Conservation (phyloP, 2,797 vertebrate genomes). For the Hybognathus amarus region DNA sequence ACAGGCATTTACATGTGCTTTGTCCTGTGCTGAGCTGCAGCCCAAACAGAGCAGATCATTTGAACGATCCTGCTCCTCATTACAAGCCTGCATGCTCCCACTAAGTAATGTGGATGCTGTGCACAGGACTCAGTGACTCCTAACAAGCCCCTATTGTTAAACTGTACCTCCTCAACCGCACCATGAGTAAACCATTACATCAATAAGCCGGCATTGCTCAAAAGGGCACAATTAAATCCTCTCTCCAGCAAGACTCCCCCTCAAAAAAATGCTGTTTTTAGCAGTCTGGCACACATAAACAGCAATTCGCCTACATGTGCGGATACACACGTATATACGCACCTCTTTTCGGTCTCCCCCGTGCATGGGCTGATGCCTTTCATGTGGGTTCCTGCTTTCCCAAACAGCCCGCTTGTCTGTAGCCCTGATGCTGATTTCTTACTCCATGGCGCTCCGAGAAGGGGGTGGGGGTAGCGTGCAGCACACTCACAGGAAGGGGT, state of each 20-base stretch:
- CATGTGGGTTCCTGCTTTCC: conserved; percentile 59
- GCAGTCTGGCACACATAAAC: conserved; percentile 60
- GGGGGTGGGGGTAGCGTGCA: conserved; percentile 4
- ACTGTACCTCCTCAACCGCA: conserved; percentile 54
- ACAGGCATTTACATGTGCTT: conserved; percentile 19
- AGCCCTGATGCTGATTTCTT: conserved; percentile 50
- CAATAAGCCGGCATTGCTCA: conserved; percentile 55
- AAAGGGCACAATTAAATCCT: conserved; percentile 59
- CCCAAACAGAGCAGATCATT: conserved; percentile 38
- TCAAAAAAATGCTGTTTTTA: conserved; percentile 53
- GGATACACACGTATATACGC: conserved; percentile 35
- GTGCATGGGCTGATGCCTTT: conserved; percentile 55
- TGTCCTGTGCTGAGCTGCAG: conserved; percentile 16
- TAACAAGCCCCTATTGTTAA: conserved; percentile 65
- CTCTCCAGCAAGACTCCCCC: conserved; percentile 38
- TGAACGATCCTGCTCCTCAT: conserved; percentile 42
- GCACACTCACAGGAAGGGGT: conserved; percentile 10
- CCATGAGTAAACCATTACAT: conserved; percentile 62
- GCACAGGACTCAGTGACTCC: conserved; percentile 42
- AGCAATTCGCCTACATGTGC: conserved; percentile 33
- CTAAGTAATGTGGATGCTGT: conserved; percentile 43
- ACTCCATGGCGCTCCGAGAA: conserved; percentile 34
- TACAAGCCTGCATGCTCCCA: conserved; percentile 35
- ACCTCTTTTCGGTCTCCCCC: conserved; percentile 46
- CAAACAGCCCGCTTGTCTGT: conserved; percentile 60